Evolutionary conservation across 1,140 invertebrate genomes (phyloP).

Genomic region (Vollenhovia emeryi): DNA sequence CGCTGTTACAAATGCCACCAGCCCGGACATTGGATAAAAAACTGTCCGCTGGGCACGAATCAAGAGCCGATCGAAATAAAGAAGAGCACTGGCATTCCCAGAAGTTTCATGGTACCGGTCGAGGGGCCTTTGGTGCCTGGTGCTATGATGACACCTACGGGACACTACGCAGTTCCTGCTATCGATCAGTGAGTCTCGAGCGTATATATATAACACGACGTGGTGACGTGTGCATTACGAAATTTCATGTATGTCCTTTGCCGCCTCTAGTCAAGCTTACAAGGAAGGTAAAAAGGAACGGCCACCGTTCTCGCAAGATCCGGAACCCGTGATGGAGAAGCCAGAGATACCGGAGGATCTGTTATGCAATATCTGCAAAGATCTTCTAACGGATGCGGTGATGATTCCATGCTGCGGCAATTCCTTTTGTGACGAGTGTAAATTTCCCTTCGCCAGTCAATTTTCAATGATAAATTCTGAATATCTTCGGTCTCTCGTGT

Average conservation of each 20-base stretch:
- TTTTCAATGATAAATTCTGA: not conserved
- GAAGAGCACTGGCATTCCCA: constrained; percentile 98
- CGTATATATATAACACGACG: too few species aligned
- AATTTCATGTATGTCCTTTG: not conserved
- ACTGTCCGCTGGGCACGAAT: constrained; percentile 91
- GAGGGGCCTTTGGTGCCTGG: constrained; percentile 95
- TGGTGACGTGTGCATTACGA: not conserved
- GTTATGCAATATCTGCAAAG: constrained; percentile 95
- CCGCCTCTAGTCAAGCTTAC: constrained; percentile 92
- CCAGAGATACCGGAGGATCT: constrained; percentile 96
- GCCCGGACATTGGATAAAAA: constrained; percentile 97
- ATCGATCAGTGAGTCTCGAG: constrained; percentile 93
- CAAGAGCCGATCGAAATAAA: constrained; percentile 93
- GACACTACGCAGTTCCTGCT: constrained; percentile 95
- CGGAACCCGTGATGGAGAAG: constrained; percentile 86
- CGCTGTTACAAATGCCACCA: constrained; percentile 97
- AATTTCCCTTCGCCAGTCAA: constrained; percentile 75
- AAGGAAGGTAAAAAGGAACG: constrained; percentile 90
- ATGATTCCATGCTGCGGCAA: constrained; percentile 99
- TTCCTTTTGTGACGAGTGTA: constrained; percentile 99
- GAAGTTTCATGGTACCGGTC: constrained; percentile 97
- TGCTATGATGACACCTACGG: constrained; percentile 96
- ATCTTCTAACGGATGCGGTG: constrained; percentile 97
- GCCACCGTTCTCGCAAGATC: constrained; percentile 87
- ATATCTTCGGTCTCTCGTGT: too few species aligned